Evolutionary conservation across 2,113 vertebrate species (phyloP), one percentile per base, ranked within the genome.

Genomic region (Stomatorhinus ivindoensis): DNA sequence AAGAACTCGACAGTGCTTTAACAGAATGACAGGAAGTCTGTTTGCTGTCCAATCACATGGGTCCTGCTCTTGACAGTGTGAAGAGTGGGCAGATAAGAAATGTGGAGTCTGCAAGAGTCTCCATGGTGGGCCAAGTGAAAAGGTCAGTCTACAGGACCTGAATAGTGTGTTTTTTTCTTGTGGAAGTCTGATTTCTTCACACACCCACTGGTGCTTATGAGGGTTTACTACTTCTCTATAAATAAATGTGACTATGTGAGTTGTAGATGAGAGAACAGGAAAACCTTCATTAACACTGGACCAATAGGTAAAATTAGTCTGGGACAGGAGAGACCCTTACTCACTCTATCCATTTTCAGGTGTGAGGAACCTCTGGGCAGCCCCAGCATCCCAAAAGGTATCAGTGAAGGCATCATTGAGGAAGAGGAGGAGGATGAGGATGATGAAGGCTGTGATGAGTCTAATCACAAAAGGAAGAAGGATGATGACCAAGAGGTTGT

Each of bases 61-160:
- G 35, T 31, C 82, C 19, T 88, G 47, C 87, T 76, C 9, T 15
- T 88, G 21, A 15, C 91, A 99, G 98, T 90, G 98, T 99, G 89
- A 99, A 99, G 94, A 99, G 98, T 13, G 98, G 98, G 51, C 98
- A 99, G 91, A 99, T 99, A 92, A 94, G 98, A 92, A 99, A 99
- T 93, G 92, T 97, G 0, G 98, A 99, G 93, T 99, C 98, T 69
- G 98, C 98, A 4, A 95, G 97, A 47, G 98, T 99, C 65, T 99
- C 98, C 51, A 99, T 99, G 98, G 96, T 97, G 48, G 98, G 98
- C 87, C 98, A 99, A 95, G 96, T 99, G 91, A 98, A 98, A 95
- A 97, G 97, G 98, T 99, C 96, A 7, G 97, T 44, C 80, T 76
- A 27, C 65, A 31, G 17, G 65, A 27, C 3, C 69, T 76, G 31